phyloP scores from a whole-genome alignment of 2,797 vertebrate genomes.

The Peromyscus melanophrys region DNA sequence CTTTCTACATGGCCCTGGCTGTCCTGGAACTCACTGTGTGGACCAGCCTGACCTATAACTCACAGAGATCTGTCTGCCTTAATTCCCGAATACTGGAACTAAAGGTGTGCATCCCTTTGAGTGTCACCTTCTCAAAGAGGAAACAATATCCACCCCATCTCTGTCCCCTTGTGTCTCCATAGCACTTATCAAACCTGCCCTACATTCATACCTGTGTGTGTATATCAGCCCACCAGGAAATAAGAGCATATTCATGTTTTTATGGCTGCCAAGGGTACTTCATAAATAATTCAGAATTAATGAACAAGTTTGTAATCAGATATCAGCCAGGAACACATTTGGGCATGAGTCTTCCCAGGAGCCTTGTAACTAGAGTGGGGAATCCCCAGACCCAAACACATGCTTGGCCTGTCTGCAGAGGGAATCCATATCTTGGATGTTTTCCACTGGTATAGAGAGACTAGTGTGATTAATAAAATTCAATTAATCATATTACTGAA shows the following conservation, averaged over 20 bases:
- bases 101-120: background rate
- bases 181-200: background rate
- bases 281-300: background rate
- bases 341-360: background rate
- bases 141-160: background rate
- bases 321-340: background rate
- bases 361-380: background rate
- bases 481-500: background rate
- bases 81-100: background rate
- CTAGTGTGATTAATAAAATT: constrained; percentile 30
- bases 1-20: background rate
- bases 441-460: constrained; percentile 4
- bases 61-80: background rate
- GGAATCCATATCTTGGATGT: background rate
- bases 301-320: background rate
- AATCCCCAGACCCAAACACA: background rate
- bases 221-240: background rate
- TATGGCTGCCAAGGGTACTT: background rate
- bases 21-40: background rate
- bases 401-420: background rate
- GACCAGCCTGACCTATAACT: background rate
- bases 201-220: background rate
- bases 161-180: constrained; percentile 1
- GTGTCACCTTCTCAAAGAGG: background rate
- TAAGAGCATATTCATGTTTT: background rate